Conservation (phyloP, 2,797 vertebrate species). For the Helicolenus hilgendorfi region DNA sequence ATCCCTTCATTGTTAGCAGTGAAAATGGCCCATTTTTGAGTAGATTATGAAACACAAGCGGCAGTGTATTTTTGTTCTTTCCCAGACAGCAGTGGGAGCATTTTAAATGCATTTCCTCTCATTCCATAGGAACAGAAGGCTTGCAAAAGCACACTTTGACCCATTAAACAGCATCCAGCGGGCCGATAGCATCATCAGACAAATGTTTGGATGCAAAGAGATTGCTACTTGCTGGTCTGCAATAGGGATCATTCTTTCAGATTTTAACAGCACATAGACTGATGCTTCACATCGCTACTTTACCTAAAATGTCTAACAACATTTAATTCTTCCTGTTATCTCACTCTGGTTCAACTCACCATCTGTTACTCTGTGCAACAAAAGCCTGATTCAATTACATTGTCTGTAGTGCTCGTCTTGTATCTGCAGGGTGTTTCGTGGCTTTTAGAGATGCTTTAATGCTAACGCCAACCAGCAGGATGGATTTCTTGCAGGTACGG, state of each 20-base stretch:
- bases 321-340: constrained; percentile 25
- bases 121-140: constrained; percentile 33
- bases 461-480: constrained; percentile 22
- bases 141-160: constrained; percentile 35
- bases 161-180: constrained; percentile 38
- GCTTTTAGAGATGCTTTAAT: constrained; percentile 48
- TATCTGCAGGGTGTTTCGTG: constrained; percentile 32
- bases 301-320: constrained; percentile 24
- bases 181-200: constrained; percentile 18
- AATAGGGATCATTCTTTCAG: constrained; percentile 1
- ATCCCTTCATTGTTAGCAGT: constrained; percentile 67
- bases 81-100: constrained; percentile 43
- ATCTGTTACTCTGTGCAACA: constrained; percentile 43
- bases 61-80: constrained; percentile 63
- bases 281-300: not conserved
- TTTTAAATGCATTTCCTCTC: constrained; percentile 53
- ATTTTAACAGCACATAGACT: not conserved
- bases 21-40: constrained; percentile 61
- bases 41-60: constrained; percentile 65
- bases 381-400: constrained; percentile 43
- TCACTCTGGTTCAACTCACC: constrained; percentile 32
- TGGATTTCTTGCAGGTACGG: constrained; percentile 42
- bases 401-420: constrained; percentile 6
- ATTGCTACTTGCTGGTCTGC: not conserved
- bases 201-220: constrained; percentile 10